Evolutionary conservation across 1,140 invertebrate genomes (phyloP).

Genomic region (Bombus fervidus): DNA sequence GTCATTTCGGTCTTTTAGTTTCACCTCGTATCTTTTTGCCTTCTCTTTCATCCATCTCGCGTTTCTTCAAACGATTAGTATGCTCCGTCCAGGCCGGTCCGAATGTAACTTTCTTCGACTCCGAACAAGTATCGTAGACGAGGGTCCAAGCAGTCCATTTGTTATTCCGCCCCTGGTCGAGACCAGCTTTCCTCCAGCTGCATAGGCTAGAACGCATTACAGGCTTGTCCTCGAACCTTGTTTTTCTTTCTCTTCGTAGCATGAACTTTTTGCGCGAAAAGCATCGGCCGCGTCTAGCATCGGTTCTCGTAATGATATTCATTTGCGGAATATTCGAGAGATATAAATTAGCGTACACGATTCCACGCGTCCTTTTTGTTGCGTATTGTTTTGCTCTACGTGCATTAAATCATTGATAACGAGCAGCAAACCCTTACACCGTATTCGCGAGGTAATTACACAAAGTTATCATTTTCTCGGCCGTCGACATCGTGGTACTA

Average conservation of each 20-base stretch:
- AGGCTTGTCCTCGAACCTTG: not conserved
- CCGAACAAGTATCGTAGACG: constrained; percentile 57
- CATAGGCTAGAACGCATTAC: not conserved
- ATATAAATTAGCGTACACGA: constrained; percentile 34
- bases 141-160: constrained; percentile 69
- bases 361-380: not conserved
- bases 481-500: not conserved
- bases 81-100: constrained; percentile 59
- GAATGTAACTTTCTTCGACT: constrained; percentile 61
- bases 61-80: constrained; percentile 71
- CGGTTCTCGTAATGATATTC: constrained; percentile 1
- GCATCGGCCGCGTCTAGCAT: not conserved
- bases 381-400: constrained; percentile 38
- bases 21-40: no score
- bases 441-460: constrained; percentile 41
- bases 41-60: constrained; percentile 16
- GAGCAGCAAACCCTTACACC: not conserved
- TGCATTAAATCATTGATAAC: constrained; percentile 45
- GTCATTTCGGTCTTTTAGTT: no score
- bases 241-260: constrained; percentile 8
- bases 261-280: not conserved
- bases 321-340: not conserved
- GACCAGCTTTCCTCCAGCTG: constrained; percentile 45
- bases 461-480: constrained; percentile 41
- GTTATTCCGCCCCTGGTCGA: constrained; percentile 70